These are phyloP conservation scores for Myiopsitta monachus DNA, from an alignment of 2,113 vertebrate species.

Conservation along the genomic window DNA sequence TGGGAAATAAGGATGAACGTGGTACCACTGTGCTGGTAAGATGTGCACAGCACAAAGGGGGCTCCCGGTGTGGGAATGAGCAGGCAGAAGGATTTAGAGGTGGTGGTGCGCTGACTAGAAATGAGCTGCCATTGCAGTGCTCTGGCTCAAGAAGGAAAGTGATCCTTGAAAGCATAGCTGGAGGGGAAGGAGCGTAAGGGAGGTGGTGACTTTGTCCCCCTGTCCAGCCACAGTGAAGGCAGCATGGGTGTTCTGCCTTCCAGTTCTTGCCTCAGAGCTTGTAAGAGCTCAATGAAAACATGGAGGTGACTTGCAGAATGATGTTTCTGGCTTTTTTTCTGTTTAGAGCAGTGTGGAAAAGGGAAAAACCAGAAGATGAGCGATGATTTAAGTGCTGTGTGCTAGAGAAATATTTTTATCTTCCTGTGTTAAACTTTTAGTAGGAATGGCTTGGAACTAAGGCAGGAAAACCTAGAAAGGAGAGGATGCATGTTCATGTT, in stretches of 20 bases:
- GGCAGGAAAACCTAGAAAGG: not conserved
- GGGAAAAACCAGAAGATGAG: not conserved
- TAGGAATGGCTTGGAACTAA: not conserved
- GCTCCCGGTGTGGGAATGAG: too few species aligned
- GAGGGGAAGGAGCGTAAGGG: too few species aligned
- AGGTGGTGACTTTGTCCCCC: not conserved
- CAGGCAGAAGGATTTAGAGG: not conserved
- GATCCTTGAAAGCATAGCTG: not conserved
- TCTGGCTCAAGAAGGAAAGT: not conserved
- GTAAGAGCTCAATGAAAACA: not conserved
- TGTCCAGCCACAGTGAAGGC: accelerated
- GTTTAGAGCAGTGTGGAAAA: not conserved
- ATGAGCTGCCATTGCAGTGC: not conserved
- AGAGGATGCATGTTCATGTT: not conserved
- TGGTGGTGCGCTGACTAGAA: not conserved
- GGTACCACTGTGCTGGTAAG: not conserved
- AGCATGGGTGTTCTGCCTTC: not conserved
- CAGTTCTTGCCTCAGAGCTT: not conserved
- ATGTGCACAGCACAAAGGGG: not conserved
- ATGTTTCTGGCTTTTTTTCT: not conserved
- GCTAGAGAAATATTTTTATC: not conserved
- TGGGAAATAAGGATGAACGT: accelerated
- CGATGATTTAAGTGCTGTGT: not conserved
- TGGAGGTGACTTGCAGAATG: not conserved
- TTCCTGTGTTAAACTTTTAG: not conserved